Evolutionary conservation across 2,113 vertebrate genomes (phyloP).

Genomic region (Dinomys branickii): DNA sequence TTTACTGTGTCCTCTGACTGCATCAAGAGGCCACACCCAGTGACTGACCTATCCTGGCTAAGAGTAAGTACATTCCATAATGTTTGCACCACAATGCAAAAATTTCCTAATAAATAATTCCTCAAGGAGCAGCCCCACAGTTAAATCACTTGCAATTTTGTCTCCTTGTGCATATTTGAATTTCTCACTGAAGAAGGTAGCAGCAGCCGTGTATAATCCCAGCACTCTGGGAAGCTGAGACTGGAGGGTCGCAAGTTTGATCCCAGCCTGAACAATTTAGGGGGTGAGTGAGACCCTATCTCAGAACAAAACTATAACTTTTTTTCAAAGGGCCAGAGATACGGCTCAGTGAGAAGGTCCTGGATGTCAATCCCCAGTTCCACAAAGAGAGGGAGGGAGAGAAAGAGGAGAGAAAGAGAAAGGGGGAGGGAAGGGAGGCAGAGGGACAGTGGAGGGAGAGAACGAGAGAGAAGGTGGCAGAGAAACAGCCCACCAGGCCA

Average conservation of each 20-base stretch:
- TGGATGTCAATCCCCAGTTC: background rate
- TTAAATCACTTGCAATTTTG: no score
- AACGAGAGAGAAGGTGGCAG: background rate
- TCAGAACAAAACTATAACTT: background rate
- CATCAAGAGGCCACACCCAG: background rate
- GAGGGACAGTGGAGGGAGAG: background rate
- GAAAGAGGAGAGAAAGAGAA: no score
- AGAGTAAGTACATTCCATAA: background rate
- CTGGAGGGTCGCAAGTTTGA: background rate
- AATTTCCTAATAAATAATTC: background rate
- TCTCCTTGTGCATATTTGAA: background rate
- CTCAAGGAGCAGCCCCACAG: background rate
- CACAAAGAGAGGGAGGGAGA: background rate
- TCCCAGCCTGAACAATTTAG: background rate
- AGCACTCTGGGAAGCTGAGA: background rate
- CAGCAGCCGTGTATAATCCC: background rate
- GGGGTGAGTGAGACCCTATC: background rate
- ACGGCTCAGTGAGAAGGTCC: background rate
- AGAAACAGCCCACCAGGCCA: constrained; percentile 9
- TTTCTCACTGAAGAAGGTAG: constrained; percentile 2
- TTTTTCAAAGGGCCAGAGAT: no score
- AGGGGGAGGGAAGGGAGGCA: no score
- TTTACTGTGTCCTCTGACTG: background rate
- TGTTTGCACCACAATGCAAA: background rate
- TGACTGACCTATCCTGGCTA: background rate